Evolutionary conservation across 2,888 invertebrate genomes (phyloP), one percentile per base, ranked within the genome.

Genomic region (Volucella bombylans): DNA sequence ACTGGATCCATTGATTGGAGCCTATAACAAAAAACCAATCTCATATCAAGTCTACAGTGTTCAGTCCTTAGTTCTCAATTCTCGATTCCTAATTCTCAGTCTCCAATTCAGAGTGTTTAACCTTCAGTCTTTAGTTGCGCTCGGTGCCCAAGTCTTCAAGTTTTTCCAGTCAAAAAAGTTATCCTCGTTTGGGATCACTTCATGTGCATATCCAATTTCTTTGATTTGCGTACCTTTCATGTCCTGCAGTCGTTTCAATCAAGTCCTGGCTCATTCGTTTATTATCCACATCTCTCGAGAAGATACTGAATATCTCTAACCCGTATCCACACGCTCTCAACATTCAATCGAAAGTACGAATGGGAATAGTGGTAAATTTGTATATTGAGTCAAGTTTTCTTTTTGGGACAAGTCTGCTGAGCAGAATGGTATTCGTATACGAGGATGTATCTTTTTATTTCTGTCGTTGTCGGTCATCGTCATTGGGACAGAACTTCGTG

Each of bases 151-250:
- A 31, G 31, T 31, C 31, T 31, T 31, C 6, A 31, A 31, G 31
- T 31, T 31, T n/a, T 31, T 31, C 31, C 31, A 31, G 31, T 31
- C 31, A 31, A 31, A 47, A 76, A 59, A 85, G 76, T 50, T 79
- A 80, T 78, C 77, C 79, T 72, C 79, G 68, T 81, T 77, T 79
- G 82, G 76, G 77, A 85, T 85, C 85, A 81, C 76, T 77, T 85
- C 85, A 85, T 82, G 85, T 85, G 85, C 83, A 87, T 87, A 87
- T 87, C 86, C 87, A 87, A 87, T 87, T 87, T 87, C 87, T 83
- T 87, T 87, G 87, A 87, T 87, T 87, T 87, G 87, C 87, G 87
- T 80, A 86, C 80, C 82, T 87, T 87, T 87, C 87, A 87, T 87
- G 87, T 87, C 87, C 87, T 86, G 78, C 79, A 87, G 87, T 87